These are phyloP conservation scores for Microhierax caerulescens DNA, from an alignment of 2,797 vertebrate species.

Conservation along the genomic window DNA sequence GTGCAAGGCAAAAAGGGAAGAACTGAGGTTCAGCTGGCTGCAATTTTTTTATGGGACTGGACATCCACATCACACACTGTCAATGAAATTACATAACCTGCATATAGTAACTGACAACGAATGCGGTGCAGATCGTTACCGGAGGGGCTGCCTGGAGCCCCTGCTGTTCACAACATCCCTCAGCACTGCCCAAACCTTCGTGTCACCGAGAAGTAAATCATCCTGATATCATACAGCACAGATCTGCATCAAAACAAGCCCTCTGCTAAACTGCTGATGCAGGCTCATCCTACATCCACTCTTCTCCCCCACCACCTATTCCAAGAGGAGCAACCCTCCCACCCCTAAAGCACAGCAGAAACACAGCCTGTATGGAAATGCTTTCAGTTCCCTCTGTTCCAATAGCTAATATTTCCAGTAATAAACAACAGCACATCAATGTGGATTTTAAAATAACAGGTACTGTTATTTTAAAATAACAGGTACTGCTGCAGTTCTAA, in stretches of 20 bases:
- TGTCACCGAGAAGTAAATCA: neutral
- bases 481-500: neutral
- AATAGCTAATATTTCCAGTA: neutral
- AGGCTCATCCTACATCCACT: neutral
- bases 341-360: neutral
- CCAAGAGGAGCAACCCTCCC: neutral
- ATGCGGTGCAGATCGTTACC: neutral
- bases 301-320: neutral
- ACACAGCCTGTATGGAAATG: neutral
- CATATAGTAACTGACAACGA: neutral
- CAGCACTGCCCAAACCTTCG: neutral
- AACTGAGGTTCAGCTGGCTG: neutral
- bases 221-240: neutral
- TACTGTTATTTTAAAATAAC: no score
- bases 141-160: neutral
- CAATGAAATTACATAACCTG: neutral
- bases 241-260: neutral
- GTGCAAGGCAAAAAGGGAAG: neutral
- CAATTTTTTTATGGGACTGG: neutral
- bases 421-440: neutral
- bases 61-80: neutral
- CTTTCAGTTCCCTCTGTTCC: neutral
- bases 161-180: no score
- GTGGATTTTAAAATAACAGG: neutral
- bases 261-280: neutral